These are phyloP conservation scores for Aptenodytes patagonicus DNA, from an alignment of 2,113 vertebrate species.

Conservation along the genomic window DNA sequence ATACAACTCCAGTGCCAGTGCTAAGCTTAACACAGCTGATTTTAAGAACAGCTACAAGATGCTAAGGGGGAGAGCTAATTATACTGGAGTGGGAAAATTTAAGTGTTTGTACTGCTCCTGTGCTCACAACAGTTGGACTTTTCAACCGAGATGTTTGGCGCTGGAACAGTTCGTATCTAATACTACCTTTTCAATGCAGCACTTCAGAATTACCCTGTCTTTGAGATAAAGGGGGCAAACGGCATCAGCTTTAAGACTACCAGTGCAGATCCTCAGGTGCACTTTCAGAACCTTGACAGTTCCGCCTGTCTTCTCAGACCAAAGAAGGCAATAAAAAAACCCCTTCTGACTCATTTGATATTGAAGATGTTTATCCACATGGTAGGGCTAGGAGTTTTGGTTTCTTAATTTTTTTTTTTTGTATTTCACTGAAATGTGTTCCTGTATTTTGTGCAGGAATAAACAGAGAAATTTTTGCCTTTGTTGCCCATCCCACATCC, in stretches of 20 bases:
- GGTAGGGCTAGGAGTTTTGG: neutral
- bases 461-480: neutral
- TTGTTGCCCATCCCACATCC: neutral
- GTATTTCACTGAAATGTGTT: neutral
- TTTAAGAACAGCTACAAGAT: neutral
- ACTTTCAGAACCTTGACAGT: neutral
- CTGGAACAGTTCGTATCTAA: neutral
- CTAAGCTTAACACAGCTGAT: accelerated
- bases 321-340: neutral
- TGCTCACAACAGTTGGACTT: neutral
- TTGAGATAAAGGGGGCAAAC: neutral
- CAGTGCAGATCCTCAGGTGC: neutral
- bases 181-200: neutral
- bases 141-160: neutral
- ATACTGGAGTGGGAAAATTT: neutral
- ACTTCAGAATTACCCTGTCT: neutral
- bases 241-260: neutral
- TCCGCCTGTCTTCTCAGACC: neutral
- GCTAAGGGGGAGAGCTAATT: neutral
- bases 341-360: neutral
- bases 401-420: neutral
- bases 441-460: neutral
- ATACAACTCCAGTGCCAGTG: accelerated
- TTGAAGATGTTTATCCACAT: neutral
- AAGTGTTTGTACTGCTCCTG: neutral